Conservation (phyloP, 2,113 vertebrate species). For the Stigmatopora argus region DNA sequence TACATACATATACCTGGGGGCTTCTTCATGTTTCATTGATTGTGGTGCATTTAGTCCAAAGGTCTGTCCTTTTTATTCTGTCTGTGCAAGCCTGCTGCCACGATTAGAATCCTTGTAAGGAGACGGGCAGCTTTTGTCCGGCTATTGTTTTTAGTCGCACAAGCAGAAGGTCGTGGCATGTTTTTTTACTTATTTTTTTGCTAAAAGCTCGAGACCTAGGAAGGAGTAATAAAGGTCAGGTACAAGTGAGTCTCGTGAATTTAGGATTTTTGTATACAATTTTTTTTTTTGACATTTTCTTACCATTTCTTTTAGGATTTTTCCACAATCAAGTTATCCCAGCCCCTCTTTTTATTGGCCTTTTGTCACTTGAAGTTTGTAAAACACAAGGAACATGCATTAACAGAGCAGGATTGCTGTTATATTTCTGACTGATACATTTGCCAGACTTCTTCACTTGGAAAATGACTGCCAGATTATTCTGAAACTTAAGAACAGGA, state of each 20-base stretch:
- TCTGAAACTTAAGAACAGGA: conserved; percentile 70
- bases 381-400: conserved; percentile 40
- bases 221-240: conserved; percentile 24
- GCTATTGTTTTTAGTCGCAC: conserved; percentile 34
- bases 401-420: conserved; percentile 51
- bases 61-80: conserved; percentile 34
- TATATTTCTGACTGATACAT: conserved; percentile 55
- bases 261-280: background rate
- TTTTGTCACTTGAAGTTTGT: conserved; percentile 35
- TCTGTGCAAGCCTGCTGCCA: conserved; percentile 30
- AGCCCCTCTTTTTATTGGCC: conserved; percentile 7
- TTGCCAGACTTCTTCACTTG: conserved; percentile 53
- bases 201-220: conserved; percentile 5
- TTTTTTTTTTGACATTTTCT: conserved; percentile 15
- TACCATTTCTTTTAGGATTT: conserved; percentile 3
- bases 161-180: conserved; percentile 1
- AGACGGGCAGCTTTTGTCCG: conserved; percentile 39
- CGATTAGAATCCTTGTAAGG: conserved; percentile 41
- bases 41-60: conserved; percentile 51
- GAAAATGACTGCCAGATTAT: conserved; percentile 75
- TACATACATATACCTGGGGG: conserved; percentile 34
- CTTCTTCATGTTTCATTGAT: conserved; percentile 67
- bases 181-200: conserved; percentile 36
- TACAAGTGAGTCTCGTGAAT: conserved; percentile 10
- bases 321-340: conserved; percentile 17